Evolutionary conservation across 2,113 vertebrate species (phyloP), one percentile per base, ranked within the genome.

Genomic region (Saimiri boliviensis): DNA sequence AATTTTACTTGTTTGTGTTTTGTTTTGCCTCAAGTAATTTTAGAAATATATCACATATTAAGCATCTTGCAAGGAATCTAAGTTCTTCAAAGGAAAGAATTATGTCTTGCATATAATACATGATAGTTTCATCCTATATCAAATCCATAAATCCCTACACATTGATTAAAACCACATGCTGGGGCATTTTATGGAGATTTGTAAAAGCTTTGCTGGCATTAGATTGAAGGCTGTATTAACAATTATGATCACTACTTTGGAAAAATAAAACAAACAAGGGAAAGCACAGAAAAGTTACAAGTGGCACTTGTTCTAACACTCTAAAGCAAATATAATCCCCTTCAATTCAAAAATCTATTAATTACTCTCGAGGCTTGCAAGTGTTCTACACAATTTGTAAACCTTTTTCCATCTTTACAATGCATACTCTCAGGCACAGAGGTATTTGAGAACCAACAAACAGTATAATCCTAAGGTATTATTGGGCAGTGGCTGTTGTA

Each of bases 191-290:
- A 90, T 76, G 84, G 70, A 87, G 21, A 93, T 93, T 84, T 87
- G 6, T 70, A 68, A 92, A 96, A 30, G 17, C 27, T 94, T 92
- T 85, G n/a, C 37, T 88, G 81, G 17, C 77, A 79, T 90, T 58
- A 87, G 40, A 94, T 17, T 71, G 76, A 97, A 94, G 71, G 42
- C 30, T 90, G 0, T 52, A 74, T 79, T 94, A 91, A 86, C 56
- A 91, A 82, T 86, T 93, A 85, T 40, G 27, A 84, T 94, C 85
- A 91, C 49, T 45, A 74, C 58, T 80, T 89, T 76, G 49, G 37
- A 86, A 96, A 93, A 95, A 60, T 40, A 83, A 54, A 60, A 85
- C 68, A 90, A 96, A 96, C 30, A 92, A 88, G 93, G 20, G 30
- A 60, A 96, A 84, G 27, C 45, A 86, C 25, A 85, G 35, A 85